phyloP scores from a whole-genome alignment of 2,797 vertebrate species.

The Argentina silus region DNA sequence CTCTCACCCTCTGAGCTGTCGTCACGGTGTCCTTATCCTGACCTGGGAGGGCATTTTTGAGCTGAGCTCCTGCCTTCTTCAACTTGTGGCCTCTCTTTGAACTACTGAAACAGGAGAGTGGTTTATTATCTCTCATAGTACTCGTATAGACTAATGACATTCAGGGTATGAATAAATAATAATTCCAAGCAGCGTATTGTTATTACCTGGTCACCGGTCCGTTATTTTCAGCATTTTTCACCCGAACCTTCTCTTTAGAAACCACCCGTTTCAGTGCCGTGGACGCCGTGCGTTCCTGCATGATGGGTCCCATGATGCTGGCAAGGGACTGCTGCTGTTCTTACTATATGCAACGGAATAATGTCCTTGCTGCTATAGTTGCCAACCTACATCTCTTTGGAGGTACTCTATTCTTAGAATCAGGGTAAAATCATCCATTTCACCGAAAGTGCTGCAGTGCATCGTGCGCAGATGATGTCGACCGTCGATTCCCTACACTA shows the following conservation, averaged over 20 bases:
- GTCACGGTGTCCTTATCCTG: constrained; percentile 71
- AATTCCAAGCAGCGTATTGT: background rate
- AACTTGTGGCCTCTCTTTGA: constrained; percentile 77
- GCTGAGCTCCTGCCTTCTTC: constrained; percentile 71
- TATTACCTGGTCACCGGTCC: constrained; percentile 55
- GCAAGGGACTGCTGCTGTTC: constrained; percentile 43
- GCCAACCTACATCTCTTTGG: constrained; percentile 64
- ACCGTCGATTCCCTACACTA: constrained; percentile 41
- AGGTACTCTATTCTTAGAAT: constrained; percentile 55
- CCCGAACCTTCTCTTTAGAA: constrained; percentile 78
- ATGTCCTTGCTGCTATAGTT: constrained; percentile 63
- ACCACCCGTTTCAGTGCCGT: constrained; percentile 75
- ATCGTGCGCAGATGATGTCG: constrained; percentile 66
- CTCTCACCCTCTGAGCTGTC: constrained; percentile 64
- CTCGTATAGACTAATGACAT: too few species aligned
- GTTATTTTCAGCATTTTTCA: constrained; percentile 76
- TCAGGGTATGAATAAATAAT: background rate
- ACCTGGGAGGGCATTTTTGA: constrained; percentile 67
- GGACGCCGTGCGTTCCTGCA: constrained; percentile 80
- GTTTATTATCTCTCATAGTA: too few species aligned
- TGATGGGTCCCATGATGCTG: constrained; percentile 81
- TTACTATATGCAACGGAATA: constrained; percentile 43
- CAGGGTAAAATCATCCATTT: constrained; percentile 61
- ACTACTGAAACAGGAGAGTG: constrained; percentile 62
- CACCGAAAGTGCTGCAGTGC: constrained; percentile 69